phyloP scores from a whole-genome alignment of 2,113 vertebrate genomes.

The Arenaria interpres region DNA sequence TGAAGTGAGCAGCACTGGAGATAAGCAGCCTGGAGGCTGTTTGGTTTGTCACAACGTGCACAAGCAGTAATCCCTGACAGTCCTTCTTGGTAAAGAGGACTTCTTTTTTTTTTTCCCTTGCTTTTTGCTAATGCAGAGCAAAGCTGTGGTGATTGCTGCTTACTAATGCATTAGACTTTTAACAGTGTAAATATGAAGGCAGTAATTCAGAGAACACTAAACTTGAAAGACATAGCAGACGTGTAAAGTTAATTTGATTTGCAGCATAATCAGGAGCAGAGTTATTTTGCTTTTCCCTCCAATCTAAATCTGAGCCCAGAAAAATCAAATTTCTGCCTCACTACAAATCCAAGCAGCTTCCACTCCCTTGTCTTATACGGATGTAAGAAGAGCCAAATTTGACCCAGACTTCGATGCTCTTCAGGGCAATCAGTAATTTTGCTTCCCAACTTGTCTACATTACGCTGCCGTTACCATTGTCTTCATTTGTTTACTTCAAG shows the following conservation, averaged over 20 bases:
- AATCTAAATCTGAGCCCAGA: not conserved
- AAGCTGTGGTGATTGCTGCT: conserved; percentile 51
- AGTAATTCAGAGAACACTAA: conserved; percentile 63
- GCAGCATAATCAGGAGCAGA: conserved; percentile 26
- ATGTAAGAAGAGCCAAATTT: conserved; percentile 2
- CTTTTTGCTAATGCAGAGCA: conserved; percentile 7
- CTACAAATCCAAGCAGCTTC: not conserved
- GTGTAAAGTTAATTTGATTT: conserved; percentile 58
- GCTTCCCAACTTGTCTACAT: not conserved
- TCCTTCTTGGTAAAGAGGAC: not conserved
- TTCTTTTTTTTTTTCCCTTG: not conserved
- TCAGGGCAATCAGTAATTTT: not conserved
- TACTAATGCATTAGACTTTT: conserved; percentile 54
- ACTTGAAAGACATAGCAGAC: conserved; percentile 10
- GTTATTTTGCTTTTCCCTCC: not conserved
- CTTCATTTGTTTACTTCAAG: not conserved
- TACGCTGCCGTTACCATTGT: not conserved
- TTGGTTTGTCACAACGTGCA: conserved; percentile 22
- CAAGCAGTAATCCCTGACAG: conserved; percentile 13
- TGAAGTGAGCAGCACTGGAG: not conserved
- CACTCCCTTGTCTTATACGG: not conserved
- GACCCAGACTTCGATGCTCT: not conserved
- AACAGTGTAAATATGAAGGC: conserved; percentile 52
- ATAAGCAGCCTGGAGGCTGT: conserved; percentile 23
- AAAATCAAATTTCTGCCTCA: conserved; percentile 4